These are phyloP conservation scores for Idaea straminata DNA, from an alignment of 2,888 invertebrate species.

Conservation along the genomic window DNA sequence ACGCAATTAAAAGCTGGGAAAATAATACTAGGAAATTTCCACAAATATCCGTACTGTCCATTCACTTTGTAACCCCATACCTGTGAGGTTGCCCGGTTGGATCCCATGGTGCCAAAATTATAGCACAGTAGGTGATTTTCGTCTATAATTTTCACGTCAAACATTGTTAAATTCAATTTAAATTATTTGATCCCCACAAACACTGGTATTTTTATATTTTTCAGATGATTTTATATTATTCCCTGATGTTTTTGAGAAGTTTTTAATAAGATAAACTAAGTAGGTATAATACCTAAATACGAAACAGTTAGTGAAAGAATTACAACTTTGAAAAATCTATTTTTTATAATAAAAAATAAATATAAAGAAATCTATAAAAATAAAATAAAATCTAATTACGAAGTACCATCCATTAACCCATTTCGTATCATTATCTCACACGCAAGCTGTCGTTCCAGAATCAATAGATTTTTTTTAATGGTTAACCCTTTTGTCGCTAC, in stretches of 20 bases:
- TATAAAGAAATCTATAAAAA: too few relatives aligned
- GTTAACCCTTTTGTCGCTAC: conserved; percentile 71
- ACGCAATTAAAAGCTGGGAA: too few relatives aligned
- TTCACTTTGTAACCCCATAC: conserved; percentile 44
- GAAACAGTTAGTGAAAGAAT: too few relatives aligned
- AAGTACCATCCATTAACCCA: conserved; percentile 32
- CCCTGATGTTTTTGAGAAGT: too few relatives aligned
- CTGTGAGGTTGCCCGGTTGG: conserved; percentile 45
- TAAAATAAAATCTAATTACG: conserved; percentile 21
- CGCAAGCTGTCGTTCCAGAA: conserved; percentile 72
- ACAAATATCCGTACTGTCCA: conserved; percentile 4
- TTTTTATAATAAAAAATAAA: too few relatives aligned
- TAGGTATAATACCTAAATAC: too few relatives aligned
- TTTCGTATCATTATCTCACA: conserved; percentile 40
- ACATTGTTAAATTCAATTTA: neutral
- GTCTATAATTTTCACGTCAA: neutral
- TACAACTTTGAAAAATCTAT: too few relatives aligned
- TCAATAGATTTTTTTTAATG: conserved; percentile 72
- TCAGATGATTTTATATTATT: too few relatives aligned
- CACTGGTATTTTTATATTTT: neutral
- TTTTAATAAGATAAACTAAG: too few relatives aligned
- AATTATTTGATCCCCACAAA: neutral
- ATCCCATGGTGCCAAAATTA: conserved; percentile 57
- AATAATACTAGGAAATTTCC: neutral
- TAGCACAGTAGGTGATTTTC: conserved; percentile 50